Percentiles rank a stretch among this genome's conserved stretches.
Evolutionary conservation across 2,888 invertebrate genomes (phyloP).

Genomic region (Protula sp.): DNA sequence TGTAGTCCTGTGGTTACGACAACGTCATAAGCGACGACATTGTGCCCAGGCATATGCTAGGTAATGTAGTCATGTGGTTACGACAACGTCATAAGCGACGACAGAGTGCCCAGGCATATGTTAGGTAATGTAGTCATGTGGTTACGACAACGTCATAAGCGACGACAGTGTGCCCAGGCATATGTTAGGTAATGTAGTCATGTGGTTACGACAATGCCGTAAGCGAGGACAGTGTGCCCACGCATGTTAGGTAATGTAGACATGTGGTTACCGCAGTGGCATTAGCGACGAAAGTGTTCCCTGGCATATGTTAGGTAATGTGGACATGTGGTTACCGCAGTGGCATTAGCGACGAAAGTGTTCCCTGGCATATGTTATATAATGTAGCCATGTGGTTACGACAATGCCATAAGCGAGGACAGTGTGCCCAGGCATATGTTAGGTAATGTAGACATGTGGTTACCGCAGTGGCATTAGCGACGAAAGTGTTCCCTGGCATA

Average conservation of each 20-base stretch:
- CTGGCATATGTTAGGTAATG: slow-evolving; percentile 48
- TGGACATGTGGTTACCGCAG: too few relatives aligned
- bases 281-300: slow-evolving; percentile 41
- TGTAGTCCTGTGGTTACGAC: slow-evolving; percentile 1
- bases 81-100: too few relatives aligned
- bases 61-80: too few relatives aligned
- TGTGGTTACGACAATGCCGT: too few relatives aligned
- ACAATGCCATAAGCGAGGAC: too few relatives aligned
- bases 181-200: slow-evolving; percentile 50
- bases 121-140: not conserved
- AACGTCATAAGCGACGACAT: slow-evolving; percentile 33
- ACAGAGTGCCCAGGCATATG: not conserved
- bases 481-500: too few relatives aligned
- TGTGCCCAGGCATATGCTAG: slow-evolving; percentile 46
- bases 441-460: too few relatives aligned
- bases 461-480: too few relatives aligned
- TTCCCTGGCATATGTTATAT: too few relatives aligned
- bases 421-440: too few relatives aligned
- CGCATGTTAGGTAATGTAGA: not conserved
- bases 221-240: not conserved
- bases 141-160: slow-evolving; percentile 14
- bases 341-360: too few relatives aligned
- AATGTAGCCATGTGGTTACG: too few relatives aligned
- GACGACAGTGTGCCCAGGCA: slow-evolving; percentile 46
- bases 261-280: not conserved